Percentiles rank a stretch among this genome's conserved stretches.
phyloP scores from a whole-genome alignment of 2,888 invertebrate genomes.

The Nycteola revayana region DNA sequence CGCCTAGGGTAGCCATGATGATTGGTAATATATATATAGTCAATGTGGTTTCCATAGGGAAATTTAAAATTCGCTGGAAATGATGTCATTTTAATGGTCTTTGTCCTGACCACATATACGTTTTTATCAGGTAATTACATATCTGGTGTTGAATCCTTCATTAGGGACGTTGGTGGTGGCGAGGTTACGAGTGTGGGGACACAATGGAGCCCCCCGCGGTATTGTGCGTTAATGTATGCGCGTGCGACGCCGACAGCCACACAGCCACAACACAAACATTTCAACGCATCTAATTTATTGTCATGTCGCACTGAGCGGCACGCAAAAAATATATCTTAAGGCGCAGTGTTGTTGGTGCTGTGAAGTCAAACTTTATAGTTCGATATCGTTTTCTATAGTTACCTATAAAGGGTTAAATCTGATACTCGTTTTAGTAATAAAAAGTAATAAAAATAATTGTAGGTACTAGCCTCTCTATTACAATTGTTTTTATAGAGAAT shows the following conservation, averaged over 20 bases:
- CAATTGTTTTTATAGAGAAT: too few relatives aligned
- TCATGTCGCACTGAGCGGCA: constrained; percentile 56
- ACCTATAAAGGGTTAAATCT: too few relatives aligned
- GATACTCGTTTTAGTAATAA: too few relatives aligned
- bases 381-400: too few relatives aligned
- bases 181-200: constrained; percentile 48
- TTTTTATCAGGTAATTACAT: constrained; percentile 74
- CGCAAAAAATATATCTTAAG: constrained; percentile 74
- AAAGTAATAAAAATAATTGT: too few relatives aligned
- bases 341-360: constrained; percentile 32
- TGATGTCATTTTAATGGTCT: constrained; percentile 9
- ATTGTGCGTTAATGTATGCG: constrained; percentile 74
- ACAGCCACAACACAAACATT: constrained; percentile 74
- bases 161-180: constrained; percentile 52
- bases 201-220: constrained; percentile 72
- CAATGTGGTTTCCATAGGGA: too few relatives aligned
- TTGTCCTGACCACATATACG: constrained; percentile 38
- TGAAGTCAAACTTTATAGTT: too few relatives aligned
- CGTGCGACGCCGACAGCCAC: constrained; percentile 58
- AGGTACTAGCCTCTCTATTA: too few relatives aligned
- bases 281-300: constrained; percentile 79
- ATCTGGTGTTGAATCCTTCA: constrained; percentile 66
- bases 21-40: too few relatives aligned
- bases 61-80: too few relatives aligned
- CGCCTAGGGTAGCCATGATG: too few relatives aligned